Conservation (phyloP, 2,113 vertebrate genomes). For the Oreochromis aureus region DNA sequence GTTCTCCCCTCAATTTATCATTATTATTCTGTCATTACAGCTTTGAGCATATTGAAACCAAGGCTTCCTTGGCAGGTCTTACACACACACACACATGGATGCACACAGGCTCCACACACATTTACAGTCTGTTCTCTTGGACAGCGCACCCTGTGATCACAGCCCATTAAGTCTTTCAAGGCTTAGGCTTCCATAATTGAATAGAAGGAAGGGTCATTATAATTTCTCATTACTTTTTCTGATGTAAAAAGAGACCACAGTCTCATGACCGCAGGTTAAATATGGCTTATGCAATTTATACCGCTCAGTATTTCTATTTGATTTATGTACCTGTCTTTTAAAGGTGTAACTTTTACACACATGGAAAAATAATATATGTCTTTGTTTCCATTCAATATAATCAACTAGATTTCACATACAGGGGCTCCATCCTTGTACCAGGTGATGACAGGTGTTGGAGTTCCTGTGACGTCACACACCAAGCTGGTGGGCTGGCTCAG, state of each 20-base stretch:
- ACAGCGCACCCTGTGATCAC: constrained; percentile 3
- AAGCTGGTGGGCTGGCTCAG: constrained; percentile 79
- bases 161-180: not conserved
- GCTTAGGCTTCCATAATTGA: not conserved
- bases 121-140: constrained; percentile 23
- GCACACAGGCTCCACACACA: not conserved
- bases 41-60: not conserved
- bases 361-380: not conserved
- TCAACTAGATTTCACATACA: constrained; percentile 68
- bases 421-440: constrained; percentile 86
- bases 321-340: not conserved
- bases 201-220: constrained; percentile 14
- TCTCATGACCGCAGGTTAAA: not conserved
- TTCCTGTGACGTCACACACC: constrained; percentile 86
- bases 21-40: constrained; percentile 9
- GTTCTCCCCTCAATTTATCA: constrained; percentile 1
- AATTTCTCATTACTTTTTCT: not conserved
- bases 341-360: not conserved
- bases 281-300: not conserved
- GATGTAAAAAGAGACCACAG: not conserved
- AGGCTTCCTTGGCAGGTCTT: not conserved
- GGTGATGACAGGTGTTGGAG: constrained; percentile 80
- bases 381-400: not conserved
- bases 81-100: not conserved
- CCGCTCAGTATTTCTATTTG: not conserved